These are phyloP conservation scores for Menidia beryllina DNA, from an alignment of 2,113 vertebrate species.

Conservation along the genomic window DNA sequence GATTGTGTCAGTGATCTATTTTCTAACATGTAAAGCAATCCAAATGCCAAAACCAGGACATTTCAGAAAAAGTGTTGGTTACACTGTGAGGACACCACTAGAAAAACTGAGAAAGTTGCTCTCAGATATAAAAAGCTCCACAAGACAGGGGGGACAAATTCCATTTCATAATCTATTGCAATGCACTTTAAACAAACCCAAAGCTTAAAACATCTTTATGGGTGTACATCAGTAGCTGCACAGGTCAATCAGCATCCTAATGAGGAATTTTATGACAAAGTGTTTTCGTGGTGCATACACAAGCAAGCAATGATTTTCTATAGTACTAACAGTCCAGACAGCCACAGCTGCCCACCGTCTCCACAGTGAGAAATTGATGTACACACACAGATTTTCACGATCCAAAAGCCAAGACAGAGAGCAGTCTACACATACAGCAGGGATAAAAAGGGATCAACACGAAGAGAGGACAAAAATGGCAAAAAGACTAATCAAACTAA, in stretches of 20 bases:
- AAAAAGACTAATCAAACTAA: no score
- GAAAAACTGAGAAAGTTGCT: not conserved
- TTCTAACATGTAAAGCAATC: no score
- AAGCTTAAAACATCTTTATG: not conserved
- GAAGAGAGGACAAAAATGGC: no score
- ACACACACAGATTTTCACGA: not conserved
- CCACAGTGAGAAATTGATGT: not conserved
- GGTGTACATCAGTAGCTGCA: not conserved
- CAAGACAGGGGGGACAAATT: not conserved
- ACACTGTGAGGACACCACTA: slow-evolving; percentile 6
- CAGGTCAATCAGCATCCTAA: not conserved
- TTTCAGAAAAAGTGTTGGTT: not conserved
- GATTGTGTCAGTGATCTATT: no score
- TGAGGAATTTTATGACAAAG: not conserved
- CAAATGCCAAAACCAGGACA: slow-evolving; percentile 27
- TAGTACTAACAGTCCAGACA: not conserved
- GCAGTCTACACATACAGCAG: slow-evolving; percentile 7
- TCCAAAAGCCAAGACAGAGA: not conserved
- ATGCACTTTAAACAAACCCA: not conserved
- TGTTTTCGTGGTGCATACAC: not conserved
- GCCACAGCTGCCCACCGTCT: not conserved
- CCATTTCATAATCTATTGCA: not conserved
- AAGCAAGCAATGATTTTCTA: not conserved
- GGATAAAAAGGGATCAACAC: no score
- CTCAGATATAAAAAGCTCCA: not conserved